Evolutionary conservation across 2,797 vertebrate species (phyloP), one percentile per base, ranked within the genome.

Genomic region (Pelodytes ibericus): DNA sequence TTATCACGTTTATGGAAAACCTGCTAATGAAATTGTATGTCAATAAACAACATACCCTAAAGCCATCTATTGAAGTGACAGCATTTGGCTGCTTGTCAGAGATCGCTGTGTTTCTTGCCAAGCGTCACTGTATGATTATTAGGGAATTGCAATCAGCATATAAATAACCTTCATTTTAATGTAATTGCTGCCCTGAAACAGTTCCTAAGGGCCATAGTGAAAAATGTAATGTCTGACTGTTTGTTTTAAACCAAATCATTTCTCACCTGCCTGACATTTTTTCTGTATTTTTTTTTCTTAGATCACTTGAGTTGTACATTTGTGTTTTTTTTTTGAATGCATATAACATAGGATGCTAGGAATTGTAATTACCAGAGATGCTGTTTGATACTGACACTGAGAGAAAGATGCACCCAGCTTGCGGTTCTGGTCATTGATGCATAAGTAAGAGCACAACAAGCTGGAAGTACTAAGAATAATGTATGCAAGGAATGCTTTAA

Each of bases 71-170:
- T 66, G 71, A 81, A 85, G 80, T 85, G 86, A 82, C 84, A 76
- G 81, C 77, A 74, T 82, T 86, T 88, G 89, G 86, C 86, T 86
- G 65, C 72, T 68, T 83, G 84, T 84, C 85, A 89, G 84, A 80
- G 64, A 27, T 1, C 13, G 66, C 81, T 82, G 75, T 77, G 79
- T 67, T 80, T 82, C 84, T 84, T 88, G 88, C 86, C 86, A 83
- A 89, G 80, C 80, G 82, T 84, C 85, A 82, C 88, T 77, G 75
- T 82, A 83, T 88, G 84, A 74, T 91, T 91, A 86, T 65, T 62
- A 58, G 58, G 66, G 74, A 76, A 76, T 63, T 76, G 31, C 62
- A 70, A 76, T 71, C 66, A 76, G 65, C 74, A 64, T 71, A 71
- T 77, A 65, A 71, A 71, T 77, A 71, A 77, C 74, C 74, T 71